Conservation (phyloP, 2,888 invertebrate genomes). For the Ceriagrion tenellum region DNA sequence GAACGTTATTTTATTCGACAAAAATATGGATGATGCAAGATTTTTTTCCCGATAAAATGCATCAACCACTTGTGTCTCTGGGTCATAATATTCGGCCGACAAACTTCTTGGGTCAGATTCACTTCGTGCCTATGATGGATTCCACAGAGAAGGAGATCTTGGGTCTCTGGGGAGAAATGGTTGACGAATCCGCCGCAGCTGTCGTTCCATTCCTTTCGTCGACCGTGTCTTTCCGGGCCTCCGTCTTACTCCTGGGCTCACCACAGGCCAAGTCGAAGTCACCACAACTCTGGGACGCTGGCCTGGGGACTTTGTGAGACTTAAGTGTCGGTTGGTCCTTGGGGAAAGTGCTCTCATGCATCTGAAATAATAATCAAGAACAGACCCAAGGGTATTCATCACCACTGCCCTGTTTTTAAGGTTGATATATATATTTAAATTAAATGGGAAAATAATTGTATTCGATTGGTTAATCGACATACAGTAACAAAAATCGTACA, state of each 20-base stretch:
- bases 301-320: background rate
- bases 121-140: constrained; percentile 84
- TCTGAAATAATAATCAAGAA: background rate
- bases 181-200: background rate
- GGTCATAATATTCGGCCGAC: background rate
- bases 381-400: too few species aligned
- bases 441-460: too few species aligned
- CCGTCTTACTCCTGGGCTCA: background rate
- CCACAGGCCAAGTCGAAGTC: background rate
- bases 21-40: background rate
- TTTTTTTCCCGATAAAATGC: background rate
- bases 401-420: too few species aligned
- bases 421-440: too few species aligned
- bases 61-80: background rate
- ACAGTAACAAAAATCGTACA: too few species aligned
- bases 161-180: constrained; percentile 70
- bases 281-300: background rate
- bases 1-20: background rate
- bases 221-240: background rate
- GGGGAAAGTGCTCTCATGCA: background rate
- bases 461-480: too few species aligned
- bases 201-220: background rate
- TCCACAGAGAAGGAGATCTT: constrained; percentile 84
- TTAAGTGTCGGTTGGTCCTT: background rate
- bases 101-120: constrained; percentile 70